Base-by-base conservation (phyloP, 2,113 vertebrate species). In the Corapipo altera region DNA sequence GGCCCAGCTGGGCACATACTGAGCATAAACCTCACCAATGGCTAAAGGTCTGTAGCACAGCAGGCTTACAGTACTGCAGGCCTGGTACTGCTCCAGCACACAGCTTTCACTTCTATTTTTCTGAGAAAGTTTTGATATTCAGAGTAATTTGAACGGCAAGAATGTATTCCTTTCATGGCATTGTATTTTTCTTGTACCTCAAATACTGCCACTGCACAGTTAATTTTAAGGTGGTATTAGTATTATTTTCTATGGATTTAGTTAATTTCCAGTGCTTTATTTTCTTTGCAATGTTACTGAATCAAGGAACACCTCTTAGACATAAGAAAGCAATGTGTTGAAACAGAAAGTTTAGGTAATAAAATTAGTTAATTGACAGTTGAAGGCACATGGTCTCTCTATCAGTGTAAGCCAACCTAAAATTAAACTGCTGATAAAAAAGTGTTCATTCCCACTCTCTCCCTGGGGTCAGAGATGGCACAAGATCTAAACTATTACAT, bases 11-110 rank as follows among this genome's bases (percentile, higher is more conserved):
- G 61, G 59, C 48, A 24, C 21, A 12, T 16, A 12, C 32, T 51
- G 52, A 75, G 48, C 28, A 15, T 4, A 26, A 59, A 30, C 14
- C 48, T 62, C 69, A 48, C 35, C 5, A 43, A 67, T 2, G 91
- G 74, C 27, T 13, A 35, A 37, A 32, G 52, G 11, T 37, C 39
- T 64, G 33, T 17, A 26, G 33, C 35, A 55, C 17, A 22, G 32
- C n/a, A 44, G 69, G 15, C 39, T 37, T 43, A 20, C 26, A 52
- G 51, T 52, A 28, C 51, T 52, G 51, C 26, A 52, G 51, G 51
- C 43, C 39, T 46, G 9, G 1, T 27, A 18, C 35, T 26, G 28
- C 33, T 28, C 13, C 0, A 0, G 73, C n/a, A 64, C 16, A 35
- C n/a, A 17, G 71, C 24, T 48, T 74, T 71, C 8, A 1, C 33